Evolutionary conservation across 30 jellyfish, hydroid and myxozoan genomes (phyloP).

Genomic region (Haliclystus octoradiatus): DNA sequence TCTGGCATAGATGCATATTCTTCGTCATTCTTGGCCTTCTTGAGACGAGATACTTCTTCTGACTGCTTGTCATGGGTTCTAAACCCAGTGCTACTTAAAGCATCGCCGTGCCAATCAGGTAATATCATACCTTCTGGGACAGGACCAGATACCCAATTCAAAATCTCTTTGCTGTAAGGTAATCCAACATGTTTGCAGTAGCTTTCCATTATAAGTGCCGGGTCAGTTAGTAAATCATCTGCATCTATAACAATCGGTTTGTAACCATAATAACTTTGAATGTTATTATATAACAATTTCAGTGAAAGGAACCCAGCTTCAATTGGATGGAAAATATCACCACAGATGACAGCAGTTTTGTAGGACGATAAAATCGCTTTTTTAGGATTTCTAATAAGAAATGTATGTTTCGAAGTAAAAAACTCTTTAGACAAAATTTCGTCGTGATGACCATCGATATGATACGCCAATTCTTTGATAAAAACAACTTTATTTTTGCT

Average conservation of each 20-base stretch:
- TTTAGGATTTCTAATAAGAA: constrained; percentile 71
- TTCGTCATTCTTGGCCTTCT: constrained; percentile 5
- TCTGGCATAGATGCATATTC: constrained; percentile 30
- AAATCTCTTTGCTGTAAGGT: constrained; percentile 51
- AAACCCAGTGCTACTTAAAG: constrained; percentile 83
- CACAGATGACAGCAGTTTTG: constrained; percentile 64
- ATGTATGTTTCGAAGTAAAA: constrained; percentile 53
- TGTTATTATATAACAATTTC: constrained; percentile 38
- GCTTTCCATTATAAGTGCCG: constrained; percentile 67
- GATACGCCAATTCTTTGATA: constrained; percentile 74
- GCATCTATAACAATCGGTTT: constrained; percentile 79
- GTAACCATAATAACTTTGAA: constrained; percentile 15
- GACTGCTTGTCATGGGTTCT: neutral
- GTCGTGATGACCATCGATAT: constrained; percentile 44
- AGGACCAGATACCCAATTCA: constrained; percentile 94
- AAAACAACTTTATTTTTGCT: constrained; percentile 71
- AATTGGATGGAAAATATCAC: constrained; percentile 52
- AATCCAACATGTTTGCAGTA: constrained; percentile 68
- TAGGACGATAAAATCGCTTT: constrained; percentile 68
- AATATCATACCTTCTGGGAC: constrained; percentile 81
- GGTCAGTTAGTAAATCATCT: constrained; percentile 77
- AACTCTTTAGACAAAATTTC: constrained; percentile 39
- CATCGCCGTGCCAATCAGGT: constrained; percentile 93
- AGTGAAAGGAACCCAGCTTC: constrained; percentile 60
- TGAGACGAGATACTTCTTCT: constrained; percentile 15